Base-by-base conservation (phyloP, 2,888 invertebrate genomes). In the Tetragonula carbonaria region DNA sequence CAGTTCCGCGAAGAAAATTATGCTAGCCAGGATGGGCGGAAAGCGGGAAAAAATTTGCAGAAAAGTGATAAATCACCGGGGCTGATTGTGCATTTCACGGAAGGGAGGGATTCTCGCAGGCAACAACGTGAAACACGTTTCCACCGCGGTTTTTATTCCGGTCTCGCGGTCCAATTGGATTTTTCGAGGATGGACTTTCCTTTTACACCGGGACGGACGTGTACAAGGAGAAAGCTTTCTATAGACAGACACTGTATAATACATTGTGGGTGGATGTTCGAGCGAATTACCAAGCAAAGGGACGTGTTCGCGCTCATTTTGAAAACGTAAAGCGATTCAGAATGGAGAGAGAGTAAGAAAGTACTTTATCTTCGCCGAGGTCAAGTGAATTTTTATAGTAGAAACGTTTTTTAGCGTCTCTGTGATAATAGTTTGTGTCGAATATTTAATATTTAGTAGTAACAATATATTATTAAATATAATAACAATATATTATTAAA, bases 11-110 rank as follows among this genome's bases (percentile, higher is more conserved):
- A 23, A 23, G 72, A 51, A 74, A 65, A 83, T 83, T 83, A 83
- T 76, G 71, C 76, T 51, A 51, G 21, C 14, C 33, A 21, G n/a
- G 14, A 23, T 5, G 28, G 23, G 18, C 45, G 13, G 50, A 55
- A 73, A 23, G 67, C 28, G 72, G 50, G 70, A 83, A 82, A 74
- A 82, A 72, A 45, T 45, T 82, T 68, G 21, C 73, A 76, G 82
- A 66, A 33, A 65, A 73, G 68, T 83, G 82, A 63, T 83, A 83
- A 83, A 83, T 83, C 83, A 83, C 63, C 5, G 14, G 45, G 33
- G 63, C 33, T 72, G 75, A 72, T 72, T 57, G 73, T 23, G 38
- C 75, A 59, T 68, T 75, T 33, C 16, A 62, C 63, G 21, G 45
- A 45, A 45, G 18, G 16, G 38, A 53, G 66, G 55, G 55, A 68